Percentiles rank a stretch among this genome's conserved stretches.
phyloP scores from a whole-genome alignment of 2,797 vertebrate genomes.

The Gadopsis marmoratus region DNA sequence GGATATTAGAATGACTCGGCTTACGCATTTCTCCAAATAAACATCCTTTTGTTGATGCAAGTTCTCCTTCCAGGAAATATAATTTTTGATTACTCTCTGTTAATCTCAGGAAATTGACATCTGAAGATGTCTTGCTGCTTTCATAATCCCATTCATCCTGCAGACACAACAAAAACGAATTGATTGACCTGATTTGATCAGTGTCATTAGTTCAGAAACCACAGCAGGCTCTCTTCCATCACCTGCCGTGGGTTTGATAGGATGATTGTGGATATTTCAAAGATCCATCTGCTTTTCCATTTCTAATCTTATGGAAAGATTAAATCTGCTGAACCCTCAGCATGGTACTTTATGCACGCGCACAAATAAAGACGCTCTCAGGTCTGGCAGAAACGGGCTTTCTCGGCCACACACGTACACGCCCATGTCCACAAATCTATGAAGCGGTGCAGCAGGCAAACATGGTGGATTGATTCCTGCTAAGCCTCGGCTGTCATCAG shows the following conservation, averaged over 20 bases:
- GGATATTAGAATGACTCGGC: slow-evolving; percentile 13
- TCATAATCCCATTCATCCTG: slow-evolving; percentile 41
- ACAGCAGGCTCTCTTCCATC: slow-evolving; percentile 34
- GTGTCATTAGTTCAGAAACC: slow-evolving; percentile 41
- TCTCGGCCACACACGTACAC: slow-evolving; percentile 29
- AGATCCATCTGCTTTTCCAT: slow-evolving; percentile 60
- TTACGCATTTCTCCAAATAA: neutral
- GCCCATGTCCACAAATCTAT: slow-evolving; percentile 46
- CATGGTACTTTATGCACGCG: slow-evolving; percentile 10
- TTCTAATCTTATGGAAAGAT: slow-evolving; percentile 61
- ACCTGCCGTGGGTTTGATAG: slow-evolving; percentile 47
- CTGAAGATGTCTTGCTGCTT: slow-evolving; percentile 16
- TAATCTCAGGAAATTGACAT: slow-evolving; percentile 35
- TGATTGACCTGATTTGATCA: slow-evolving; percentile 60
- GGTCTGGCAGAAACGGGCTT: slow-evolving; percentile 57
- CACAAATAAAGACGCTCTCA: slow-evolving; percentile 32
- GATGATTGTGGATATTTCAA: slow-evolving; percentile 52
- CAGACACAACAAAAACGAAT: slow-evolving; percentile 45
- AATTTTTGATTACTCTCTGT: slow-evolving; percentile 20
- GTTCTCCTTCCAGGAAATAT: slow-evolving; percentile 20
- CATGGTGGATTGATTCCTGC: slow-evolving; percentile 70
- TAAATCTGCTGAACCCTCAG: slow-evolving; percentile 55
- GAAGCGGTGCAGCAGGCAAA: slow-evolving; percentile 58
- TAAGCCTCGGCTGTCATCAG: slow-evolving; percentile 81
- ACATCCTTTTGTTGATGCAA: neutral